Evolutionary conservation across 2,113 vertebrate genomes (phyloP), one percentile per base, ranked within the genome.

Genomic region (Atlantisia rogersi): DNA sequence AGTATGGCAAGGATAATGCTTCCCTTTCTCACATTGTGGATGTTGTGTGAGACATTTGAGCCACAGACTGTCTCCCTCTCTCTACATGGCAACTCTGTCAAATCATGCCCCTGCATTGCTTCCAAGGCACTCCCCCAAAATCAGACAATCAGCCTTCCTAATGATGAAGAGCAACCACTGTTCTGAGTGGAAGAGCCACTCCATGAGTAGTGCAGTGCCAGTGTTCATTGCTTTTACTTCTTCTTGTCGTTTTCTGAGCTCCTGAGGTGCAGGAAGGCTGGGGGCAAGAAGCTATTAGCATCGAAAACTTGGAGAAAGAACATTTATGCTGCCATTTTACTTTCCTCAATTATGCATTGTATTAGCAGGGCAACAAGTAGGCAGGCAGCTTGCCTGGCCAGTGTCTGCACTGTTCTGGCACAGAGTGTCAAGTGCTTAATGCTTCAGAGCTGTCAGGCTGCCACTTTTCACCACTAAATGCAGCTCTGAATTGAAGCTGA

Each of bases 381-480:
- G 55, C 77, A 91, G 69, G 74, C 91, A 87, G n/a, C 46, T 86
- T 95, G 77, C 58, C 50, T 92, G 78, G 63, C 77, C 83, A 55
- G 50, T 68, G 92, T 62, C 65, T 85, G 58, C 5, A 7, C 58
- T 65, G 25, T 85, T 73, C 77, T 93, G 92, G 69, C 59, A 58
- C 25, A 22, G 62, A 52, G 40, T 39, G 50, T 67, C 55, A 79
- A 89, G 42, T 1, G 0, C 59, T 95, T 91, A n/a, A 21, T 85
- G 74, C 69, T 94, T 82, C 83, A 69, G 80, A 89, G 77, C 70
- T 91, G 92, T 86, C 80, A 93, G 86, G 48, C 60, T 88, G 86
- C 55, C 77, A 35, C 69, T 86, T 88, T 42, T 52, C 81, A 63
- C 50, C 60, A 82, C n/a, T 76, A 84, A 88, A 92, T 31, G 31